Evolutionary conservation across 2,113 vertebrate species (phyloP), one percentile per base, ranked within the genome.

Genomic region (Alaudala cheleensis): DNA sequence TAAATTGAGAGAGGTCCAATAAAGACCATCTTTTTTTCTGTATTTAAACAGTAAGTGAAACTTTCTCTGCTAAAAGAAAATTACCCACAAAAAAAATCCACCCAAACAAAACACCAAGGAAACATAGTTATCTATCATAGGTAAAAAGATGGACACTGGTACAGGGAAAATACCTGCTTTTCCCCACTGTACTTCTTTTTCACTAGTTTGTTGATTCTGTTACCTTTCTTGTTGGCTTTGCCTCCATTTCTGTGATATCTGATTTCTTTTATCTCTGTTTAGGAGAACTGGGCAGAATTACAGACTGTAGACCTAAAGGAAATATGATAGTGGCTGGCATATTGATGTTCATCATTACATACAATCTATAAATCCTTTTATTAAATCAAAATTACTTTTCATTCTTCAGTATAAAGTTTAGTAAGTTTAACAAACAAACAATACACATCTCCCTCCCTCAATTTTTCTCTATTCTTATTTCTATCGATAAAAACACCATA

Each of bases 361-460:
- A 10, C 22, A 82, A 45, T 37, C 73, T 12, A 29, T 16, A 81
- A 66, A 54, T 50, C 26, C 8, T 42, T 84, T 70, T 39, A 24
- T 33, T 45, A 42, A 83, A 77, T 71, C 23, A 58, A 86, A 77
- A 11, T 57, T 61, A 29, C 9, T 6, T 90, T 72, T 73, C 24
- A 62, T 62, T 78, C 37, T 37, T 70, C 70, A 50, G 9, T 50
- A 67, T n/a, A 60, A 39, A 81, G 50, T 65, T 76, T 65, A 40
- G 8, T 23, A 37, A 77, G 8, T 50, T 29, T 67, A 72, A 34
- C 12, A 78, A 70, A 37, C 12, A 79, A 73, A 37, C 6, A 34
- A 10, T 25, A 62, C 4, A 33, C 2, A 9, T 10, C 9, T 62
- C 3, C 3, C 2, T 18, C 14, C 12, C 12, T 37, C 6, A 4